Evolutionary conservation across 2,113 vertebrate species (phyloP).

Genomic region (Genyomyrus donnyi): DNA sequence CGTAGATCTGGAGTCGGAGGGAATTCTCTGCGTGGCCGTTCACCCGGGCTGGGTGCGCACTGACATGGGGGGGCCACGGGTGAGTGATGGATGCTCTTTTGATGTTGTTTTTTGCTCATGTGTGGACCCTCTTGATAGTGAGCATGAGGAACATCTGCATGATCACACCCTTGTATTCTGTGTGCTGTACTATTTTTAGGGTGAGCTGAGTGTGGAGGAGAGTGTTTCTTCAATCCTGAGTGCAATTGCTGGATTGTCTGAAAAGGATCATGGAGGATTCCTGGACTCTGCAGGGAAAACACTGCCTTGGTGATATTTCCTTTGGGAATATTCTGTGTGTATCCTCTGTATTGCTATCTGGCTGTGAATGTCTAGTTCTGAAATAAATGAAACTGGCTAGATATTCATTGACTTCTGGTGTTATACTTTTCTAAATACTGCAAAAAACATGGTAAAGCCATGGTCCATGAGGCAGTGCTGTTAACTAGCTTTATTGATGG

Average conservation of each 20-base stretch:
- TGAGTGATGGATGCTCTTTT: too few relatives aligned
- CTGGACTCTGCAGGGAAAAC: constrained; percentile 34
- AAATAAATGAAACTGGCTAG: background rate
- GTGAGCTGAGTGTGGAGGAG: constrained; percentile 31
- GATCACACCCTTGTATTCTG: background rate
- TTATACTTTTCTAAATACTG: background rate
- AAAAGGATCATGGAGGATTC: constrained; percentile 39
- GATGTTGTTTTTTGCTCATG: too few relatives aligned
- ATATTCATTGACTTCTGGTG: background rate
- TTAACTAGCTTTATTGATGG: background rate
- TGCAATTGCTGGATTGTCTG: constrained; percentile 32
- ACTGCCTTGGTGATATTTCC: constrained; percentile 37
- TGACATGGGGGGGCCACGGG: too few relatives aligned
- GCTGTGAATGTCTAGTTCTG: background rate
- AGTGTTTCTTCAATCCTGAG: constrained; percentile 37
- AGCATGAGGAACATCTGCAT: too few relatives aligned
- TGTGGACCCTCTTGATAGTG: too few relatives aligned
- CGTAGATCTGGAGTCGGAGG: too few relatives aligned
- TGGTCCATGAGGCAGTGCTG: background rate
- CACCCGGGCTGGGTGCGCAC: too few relatives aligned
- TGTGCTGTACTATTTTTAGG: background rate
- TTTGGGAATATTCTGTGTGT: background rate
- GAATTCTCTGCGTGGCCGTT: too few relatives aligned
- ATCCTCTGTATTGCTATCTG: background rate
- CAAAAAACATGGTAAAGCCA: background rate